phyloP scores from a whole-genome alignment of 2,113 vertebrate genomes.

The Corynorhinus townsendii region DNA sequence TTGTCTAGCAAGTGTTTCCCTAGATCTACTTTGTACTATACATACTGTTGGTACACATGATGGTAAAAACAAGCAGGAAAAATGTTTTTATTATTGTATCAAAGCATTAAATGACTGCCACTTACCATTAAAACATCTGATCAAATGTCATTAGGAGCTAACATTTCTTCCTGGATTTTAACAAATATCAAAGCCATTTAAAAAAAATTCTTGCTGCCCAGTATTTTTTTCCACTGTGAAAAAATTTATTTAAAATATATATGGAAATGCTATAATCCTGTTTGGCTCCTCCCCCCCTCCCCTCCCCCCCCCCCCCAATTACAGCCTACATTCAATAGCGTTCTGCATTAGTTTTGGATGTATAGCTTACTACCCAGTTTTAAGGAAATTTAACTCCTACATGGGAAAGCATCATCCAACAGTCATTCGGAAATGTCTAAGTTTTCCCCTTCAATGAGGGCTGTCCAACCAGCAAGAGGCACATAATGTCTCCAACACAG shows the following conservation, averaged over 20 bases:
- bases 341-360: not conserved
- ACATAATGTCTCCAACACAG: not conserved
- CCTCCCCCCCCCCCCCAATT: too few relatives aligned
- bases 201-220: conserved; percentile 28
- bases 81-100: conserved; percentile 34
- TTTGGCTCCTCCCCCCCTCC: accelerated
- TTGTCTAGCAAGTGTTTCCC: not conserved
- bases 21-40: not conserved
- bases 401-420: conserved; percentile 70
- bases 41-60: not conserved
- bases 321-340: not conserved
- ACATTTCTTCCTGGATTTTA: conserved; percentile 60
- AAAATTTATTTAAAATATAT: not conserved
- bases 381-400: conserved; percentile 66
- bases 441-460: conserved; percentile 74
- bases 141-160: conserved; percentile 55
- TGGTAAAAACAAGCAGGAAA: conserved; percentile 7
- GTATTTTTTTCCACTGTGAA: not conserved
- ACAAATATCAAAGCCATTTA: conserved; percentile 71
- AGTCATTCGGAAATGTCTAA: conserved; percentile 70
- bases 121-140: conserved; percentile 51
- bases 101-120: conserved; percentile 64
- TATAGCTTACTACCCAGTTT: conserved; percentile 33
- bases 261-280: not conserved
- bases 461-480: conserved; percentile 71